These are phyloP conservation scores for Heliconius charithonia DNA, from an alignment of 2,888 invertebrate species.

Conservation along the genomic window DNA sequence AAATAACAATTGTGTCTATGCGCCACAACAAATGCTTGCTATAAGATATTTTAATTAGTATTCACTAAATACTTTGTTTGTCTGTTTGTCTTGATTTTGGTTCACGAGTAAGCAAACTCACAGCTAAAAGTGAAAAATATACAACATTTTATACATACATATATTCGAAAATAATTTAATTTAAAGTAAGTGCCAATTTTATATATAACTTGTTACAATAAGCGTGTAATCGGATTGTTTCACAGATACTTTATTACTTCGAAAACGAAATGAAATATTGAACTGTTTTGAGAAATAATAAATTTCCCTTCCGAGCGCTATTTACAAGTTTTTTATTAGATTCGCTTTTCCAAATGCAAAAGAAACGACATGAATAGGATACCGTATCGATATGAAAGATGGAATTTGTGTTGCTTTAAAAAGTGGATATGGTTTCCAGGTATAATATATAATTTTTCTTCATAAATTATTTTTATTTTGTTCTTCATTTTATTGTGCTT, in stretches of 20 bases:
- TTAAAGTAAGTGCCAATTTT: background rate
- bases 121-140: background rate
- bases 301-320: background rate
- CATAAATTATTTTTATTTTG: background rate
- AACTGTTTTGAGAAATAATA: slow-evolving; percentile 24
- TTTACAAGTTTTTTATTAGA: slow-evolving; percentile 12
- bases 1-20: no score
- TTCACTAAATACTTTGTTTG: background rate
- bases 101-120: background rate
- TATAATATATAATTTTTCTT: background rate
- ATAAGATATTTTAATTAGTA: no score
- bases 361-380: slow-evolving; percentile 9
- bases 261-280: slow-evolving; percentile 14
- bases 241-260: slow-evolving; percentile 1
- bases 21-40: no score
- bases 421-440: background rate
- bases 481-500: no score
- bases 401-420: background rate
- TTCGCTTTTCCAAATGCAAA: slow-evolving; percentile 11
- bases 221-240: slow-evolving; percentile 9
- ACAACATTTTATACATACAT: background rate
- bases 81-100: background rate
- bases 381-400: background rate
- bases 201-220: slow-evolving; percentile 13
- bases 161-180: background rate